A percentile compares a stretch with the other conserved stretches of the same genome.
Conservation (phyloP, 2,113 vertebrate species). For the Oncorhynchus keta region DNA sequence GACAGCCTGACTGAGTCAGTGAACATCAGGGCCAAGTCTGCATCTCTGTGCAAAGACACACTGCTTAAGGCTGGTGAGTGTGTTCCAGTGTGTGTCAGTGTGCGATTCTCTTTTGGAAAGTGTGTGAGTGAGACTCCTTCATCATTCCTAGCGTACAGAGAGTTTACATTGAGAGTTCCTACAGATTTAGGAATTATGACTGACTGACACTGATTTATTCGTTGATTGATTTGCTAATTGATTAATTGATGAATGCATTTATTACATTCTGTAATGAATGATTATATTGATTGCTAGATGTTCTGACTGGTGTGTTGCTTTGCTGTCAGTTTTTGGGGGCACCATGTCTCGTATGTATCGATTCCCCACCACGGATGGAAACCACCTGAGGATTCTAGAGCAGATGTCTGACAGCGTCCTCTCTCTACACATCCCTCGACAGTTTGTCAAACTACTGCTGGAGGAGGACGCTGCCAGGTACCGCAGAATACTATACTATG, state of each 20-base stretch:
- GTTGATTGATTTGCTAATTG: too few species aligned
- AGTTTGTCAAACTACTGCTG: conserved; percentile 93
- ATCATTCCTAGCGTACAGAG: too few species aligned
- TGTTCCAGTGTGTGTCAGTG: neutral
- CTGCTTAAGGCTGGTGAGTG: conserved; percentile 89
- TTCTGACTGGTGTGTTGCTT: neutral
- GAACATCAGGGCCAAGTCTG: conserved; percentile 90
- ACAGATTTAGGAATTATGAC: too few species aligned
- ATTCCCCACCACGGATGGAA: conserved; percentile 94
- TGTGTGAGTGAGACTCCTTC: neutral
- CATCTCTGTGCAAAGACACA: conserved; percentile 90
- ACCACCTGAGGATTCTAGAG: conserved; percentile 93
- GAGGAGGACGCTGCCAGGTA: conserved; percentile 97
- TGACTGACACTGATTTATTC: too few species aligned
- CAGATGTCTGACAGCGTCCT: conserved; percentile 96
- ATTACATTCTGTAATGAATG: neutral
- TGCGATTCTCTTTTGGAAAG: neutral
- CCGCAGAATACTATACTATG: neutral
- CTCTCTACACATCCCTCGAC: conserved; percentile 90
- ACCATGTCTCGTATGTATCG: conserved; percentile 96
- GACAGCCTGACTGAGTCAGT: conserved; percentile 94
- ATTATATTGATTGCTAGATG: neutral
- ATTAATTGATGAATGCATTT: too few species aligned
- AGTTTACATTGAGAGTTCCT: too few species aligned
- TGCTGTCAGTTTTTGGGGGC: conserved; percentile 84